Evolutionary conservation across 2,888 invertebrate species (phyloP), one percentile per base, ranked within the genome.

Genomic region (Tenodera sinensis): DNA sequence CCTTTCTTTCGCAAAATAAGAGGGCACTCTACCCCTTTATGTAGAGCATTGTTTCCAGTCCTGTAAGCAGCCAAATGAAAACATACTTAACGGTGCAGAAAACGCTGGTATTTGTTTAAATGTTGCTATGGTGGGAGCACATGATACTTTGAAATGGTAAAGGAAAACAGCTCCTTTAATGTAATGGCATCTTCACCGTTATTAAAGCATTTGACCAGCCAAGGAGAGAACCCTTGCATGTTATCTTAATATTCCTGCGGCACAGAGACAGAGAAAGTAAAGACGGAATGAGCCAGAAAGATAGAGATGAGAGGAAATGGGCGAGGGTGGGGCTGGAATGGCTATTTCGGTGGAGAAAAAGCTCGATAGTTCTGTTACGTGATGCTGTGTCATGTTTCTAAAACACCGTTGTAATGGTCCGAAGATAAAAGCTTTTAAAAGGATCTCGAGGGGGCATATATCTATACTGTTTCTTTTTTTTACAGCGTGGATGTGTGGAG

Each of bases 351-450:
- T 28, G 28, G 27, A 71, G 54, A 71, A 71, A 71, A 25, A 71
- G 54, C 54, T 71, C 54, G 54, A 71, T 71, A 71, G 54, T 42
- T 71, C 71, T 71, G 82, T 87, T 82, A 30, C 87, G 82, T 81
- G 87, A n/a, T 34, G 30, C 30, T 87, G 86, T 87, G 87, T 81
- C 86, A 86, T 71, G 71, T 71, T 71, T 28, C 87, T 87, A 81
- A 87, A 87, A 87, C 87, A 87, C 86, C 82, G 87, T 87, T 87
- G 87, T 87, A 82, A 87, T 87, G 82, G 87, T 81, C 87, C 30
- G 87, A 28, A 87, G 87, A 87, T 87, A 87, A 87, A 87, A 87
- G 87, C 87, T 87, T 87, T 87, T 87, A 87, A 87, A 87, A 82
- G 82, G 28, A 87, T 87, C 87, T 87, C 81, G n/a, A 82, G 87